These are phyloP conservation scores for Sisyra nigra DNA, from an alignment of 2,888 invertebrate species.

Conservation along the genomic window DNA sequence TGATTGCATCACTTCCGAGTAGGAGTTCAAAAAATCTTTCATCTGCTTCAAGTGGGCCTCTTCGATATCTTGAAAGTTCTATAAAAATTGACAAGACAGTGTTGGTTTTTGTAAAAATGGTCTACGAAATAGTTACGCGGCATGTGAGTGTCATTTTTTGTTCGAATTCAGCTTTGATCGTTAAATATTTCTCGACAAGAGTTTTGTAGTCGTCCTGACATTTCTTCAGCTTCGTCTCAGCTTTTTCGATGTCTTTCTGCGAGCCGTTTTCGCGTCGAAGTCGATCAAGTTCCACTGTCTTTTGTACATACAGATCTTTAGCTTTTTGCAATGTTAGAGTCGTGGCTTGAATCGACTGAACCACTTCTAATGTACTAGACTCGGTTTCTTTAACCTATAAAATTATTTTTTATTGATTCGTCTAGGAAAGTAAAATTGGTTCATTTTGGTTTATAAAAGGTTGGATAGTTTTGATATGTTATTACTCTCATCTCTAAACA, in stretches of 20 bases:
- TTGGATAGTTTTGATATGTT: too few relatives aligned
- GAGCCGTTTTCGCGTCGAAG: conserved; percentile 79
- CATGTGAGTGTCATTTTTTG: conserved; percentile 87
- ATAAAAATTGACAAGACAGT: conserved; percentile 9
- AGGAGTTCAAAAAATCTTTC: conserved; percentile 86
- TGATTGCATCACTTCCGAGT: conserved; percentile 72
- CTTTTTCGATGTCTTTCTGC: conserved; percentile 84
- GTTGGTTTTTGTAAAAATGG: neutral
- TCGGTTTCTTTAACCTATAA: conserved; percentile 80
- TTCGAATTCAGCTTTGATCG: conserved; percentile 86
- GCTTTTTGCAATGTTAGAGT: conserved; percentile 78
- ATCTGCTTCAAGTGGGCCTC: conserved; percentile 84
- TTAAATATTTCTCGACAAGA: conserved; percentile 82
- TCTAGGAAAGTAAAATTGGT: neutral
- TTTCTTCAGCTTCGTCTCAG: conserved; percentile 81
- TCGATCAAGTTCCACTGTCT: conserved; percentile 78
- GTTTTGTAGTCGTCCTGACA: conserved; percentile 88
- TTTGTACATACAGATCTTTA: conserved; percentile 79
- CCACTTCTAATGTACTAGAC: conserved; percentile 79
- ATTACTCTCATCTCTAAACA: too few relatives aligned
- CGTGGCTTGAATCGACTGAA: conserved; percentile 75
- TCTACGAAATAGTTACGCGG: conserved; percentile 35
- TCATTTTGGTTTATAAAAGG: neutral
- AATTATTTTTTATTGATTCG: neutral
- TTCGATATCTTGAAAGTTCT: conserved; percentile 90